Conservation (phyloP, 2,113 vertebrate species). For the Centropus bengalensis region DNA sequence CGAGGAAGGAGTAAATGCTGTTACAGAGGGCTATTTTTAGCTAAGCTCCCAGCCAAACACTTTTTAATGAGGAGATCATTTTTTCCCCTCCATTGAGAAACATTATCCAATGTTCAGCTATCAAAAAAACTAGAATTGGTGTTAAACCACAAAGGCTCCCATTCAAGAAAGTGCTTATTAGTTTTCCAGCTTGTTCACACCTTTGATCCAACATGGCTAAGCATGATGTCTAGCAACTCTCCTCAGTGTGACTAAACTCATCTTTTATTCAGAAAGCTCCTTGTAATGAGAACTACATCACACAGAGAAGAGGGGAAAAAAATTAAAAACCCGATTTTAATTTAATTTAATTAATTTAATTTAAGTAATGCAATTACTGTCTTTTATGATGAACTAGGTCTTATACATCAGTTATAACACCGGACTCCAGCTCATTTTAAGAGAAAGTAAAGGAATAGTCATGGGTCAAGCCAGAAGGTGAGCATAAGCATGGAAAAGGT, state of each 20-base stretch:
- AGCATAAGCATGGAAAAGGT: not conserved
- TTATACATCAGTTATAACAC: not conserved
- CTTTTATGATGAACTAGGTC: not conserved
- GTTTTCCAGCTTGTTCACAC: not conserved
- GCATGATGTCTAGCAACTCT: not conserved
- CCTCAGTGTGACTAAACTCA: not conserved
- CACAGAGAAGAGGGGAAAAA: not conserved
- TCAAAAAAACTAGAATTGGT: not conserved
- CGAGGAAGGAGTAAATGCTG: not conserved
- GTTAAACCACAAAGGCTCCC: not conserved
- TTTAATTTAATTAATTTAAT: no score
- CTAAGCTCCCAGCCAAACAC: not conserved
- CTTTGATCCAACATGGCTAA: not conserved
- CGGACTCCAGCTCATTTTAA: not conserved
- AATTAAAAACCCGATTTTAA: no score
- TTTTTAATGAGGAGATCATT: not conserved
- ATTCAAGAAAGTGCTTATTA: not conserved
- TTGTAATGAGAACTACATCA: not conserved
- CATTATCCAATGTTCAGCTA: not conserved
- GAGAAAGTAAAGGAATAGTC: not conserved
- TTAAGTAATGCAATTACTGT: not conserved
- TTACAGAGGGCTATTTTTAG: not conserved
- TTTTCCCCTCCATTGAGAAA: not conserved
- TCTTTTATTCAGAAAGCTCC: slow-evolving; percentile 28
- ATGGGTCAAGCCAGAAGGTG: not conserved